A percentile compares a stretch with the other conserved stretches of the same genome.
Conservation (phyloP, 2,888 invertebrate species). For the Amphimallon solstitiale region DNA sequence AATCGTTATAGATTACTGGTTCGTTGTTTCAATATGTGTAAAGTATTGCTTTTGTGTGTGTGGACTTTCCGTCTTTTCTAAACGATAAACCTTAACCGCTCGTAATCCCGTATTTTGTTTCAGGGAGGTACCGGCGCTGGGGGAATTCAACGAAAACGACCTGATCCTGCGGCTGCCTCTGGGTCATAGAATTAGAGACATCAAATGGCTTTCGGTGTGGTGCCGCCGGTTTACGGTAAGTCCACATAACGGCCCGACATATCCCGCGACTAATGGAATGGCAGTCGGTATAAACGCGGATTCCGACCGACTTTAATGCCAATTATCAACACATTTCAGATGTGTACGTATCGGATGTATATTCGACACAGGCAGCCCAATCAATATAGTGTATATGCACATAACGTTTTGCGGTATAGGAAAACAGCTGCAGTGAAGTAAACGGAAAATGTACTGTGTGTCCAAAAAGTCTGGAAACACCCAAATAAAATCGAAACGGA, state of each 20-base stretch:
- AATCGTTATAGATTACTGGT: neutral
- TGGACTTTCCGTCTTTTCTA: neutral
- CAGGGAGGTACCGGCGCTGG: constrained; percentile 84
- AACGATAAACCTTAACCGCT: constrained; percentile 4
- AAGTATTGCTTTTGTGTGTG: too few species aligned
- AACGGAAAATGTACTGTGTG: too few species aligned
- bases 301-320: too few species aligned
- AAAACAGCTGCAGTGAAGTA: too few species aligned
- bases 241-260: constrained; percentile 42
- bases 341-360: too few species aligned
- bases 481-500: too few species aligned
- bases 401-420: too few species aligned
- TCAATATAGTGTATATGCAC: too few species aligned
- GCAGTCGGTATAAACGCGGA: too few species aligned
- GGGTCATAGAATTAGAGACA: constrained; percentile 85
- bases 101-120: constrained; percentile 56
- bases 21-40: constrained; percentile 8
- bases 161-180: constrained; percentile 84
- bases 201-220: constrained; percentile 93
- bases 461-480: too few species aligned
- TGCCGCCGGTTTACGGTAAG: constrained; percentile 90
- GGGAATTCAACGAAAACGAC: constrained; percentile 80
- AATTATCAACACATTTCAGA: too few species aligned
- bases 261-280: neutral
- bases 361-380: too few species aligned